These are phyloP conservation scores for Eupithecia subfuscata DNA, from an alignment of 2,888 invertebrate genomes.

Conservation along the genomic window DNA sequence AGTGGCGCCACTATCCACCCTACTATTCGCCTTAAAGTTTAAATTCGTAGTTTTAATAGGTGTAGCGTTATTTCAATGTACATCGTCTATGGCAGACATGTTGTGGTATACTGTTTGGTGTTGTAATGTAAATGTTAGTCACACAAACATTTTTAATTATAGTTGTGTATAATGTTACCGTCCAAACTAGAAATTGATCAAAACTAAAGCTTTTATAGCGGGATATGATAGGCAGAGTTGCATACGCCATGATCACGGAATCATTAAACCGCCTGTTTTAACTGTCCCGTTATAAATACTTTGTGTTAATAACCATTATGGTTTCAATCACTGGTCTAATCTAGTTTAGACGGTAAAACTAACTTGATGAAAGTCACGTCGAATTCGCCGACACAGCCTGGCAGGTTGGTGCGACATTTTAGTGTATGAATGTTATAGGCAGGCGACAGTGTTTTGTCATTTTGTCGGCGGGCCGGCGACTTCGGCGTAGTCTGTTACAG, in stretches of 20 bases:
- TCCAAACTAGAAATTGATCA: not conserved
- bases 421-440: not conserved
- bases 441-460: not conserved
- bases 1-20: no score
- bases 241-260: no score
- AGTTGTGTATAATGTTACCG: not conserved
- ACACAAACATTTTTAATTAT: not conserved
- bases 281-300: not conserved
- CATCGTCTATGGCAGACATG: not conserved
- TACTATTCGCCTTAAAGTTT: not conserved
- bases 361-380: not conserved
- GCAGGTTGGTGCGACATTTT: not conserved
- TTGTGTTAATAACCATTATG: not conserved
- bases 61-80: not conserved
- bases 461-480: not conserved
- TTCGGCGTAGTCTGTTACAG: not conserved
- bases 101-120: not conserved
- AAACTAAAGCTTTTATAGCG: not conserved
- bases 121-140: not conserved
- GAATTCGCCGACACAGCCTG: not conserved
- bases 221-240: no score
- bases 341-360: not conserved
- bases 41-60: not conserved
- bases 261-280: no score
- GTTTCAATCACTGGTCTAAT: no score